Evolutionary conservation across 2,113 vertebrate species (phyloP), one percentile per base, ranked within the genome.

Genomic region (Bubo blakistoni): DNA sequence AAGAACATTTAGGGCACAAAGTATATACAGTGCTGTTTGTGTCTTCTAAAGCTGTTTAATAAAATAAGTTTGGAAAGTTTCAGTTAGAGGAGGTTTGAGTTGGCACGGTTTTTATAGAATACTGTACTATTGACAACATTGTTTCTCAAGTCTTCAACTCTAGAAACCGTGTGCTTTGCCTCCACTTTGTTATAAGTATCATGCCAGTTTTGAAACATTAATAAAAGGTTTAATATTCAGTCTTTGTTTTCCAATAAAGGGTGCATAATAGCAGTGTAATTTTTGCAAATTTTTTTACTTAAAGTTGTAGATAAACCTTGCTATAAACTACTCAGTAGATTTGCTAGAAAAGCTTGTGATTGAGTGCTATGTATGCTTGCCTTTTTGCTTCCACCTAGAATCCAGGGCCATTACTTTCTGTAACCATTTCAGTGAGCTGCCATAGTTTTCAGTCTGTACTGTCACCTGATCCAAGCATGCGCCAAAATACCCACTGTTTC

Each of bases 401-500:
- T 88, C 95, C 92, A 98, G 98, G 98, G 98, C 97, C 98, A 98
- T 98, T 97, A 97, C 97, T 98, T 98, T 98, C 98, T 98, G 98
- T 98, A 96, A 98, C 98, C 98, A 98, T 98, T 98, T 99, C 99
- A 99, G 98, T 99, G 99, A 99, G 99, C 99, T 99, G 99, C 99
- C 99, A 99, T 99, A 98, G 98, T 99, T 98, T 98, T 98, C 97
- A 98, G 98, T 99, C 97, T 98, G 98, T 98, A 98, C 98, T 98
- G 98, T 98, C 98, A 98, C 98, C 98, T 98, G 98, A 98, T 97
- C 98, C 98, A 98, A 99, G 99, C 99, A 99, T 99, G 99, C 97
- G 98, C 98, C 98, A 97, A 98, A 97, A 96, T 96, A 94, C 95
- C 98, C 98, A 97, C 97, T 66, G 97, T 98, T 97, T 97, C 96